Percentiles rank a stretch among this genome's conserved stretches.
phyloP scores from a whole-genome alignment of 2,113 vertebrate species.

The Leptosomus discolor region DNA sequence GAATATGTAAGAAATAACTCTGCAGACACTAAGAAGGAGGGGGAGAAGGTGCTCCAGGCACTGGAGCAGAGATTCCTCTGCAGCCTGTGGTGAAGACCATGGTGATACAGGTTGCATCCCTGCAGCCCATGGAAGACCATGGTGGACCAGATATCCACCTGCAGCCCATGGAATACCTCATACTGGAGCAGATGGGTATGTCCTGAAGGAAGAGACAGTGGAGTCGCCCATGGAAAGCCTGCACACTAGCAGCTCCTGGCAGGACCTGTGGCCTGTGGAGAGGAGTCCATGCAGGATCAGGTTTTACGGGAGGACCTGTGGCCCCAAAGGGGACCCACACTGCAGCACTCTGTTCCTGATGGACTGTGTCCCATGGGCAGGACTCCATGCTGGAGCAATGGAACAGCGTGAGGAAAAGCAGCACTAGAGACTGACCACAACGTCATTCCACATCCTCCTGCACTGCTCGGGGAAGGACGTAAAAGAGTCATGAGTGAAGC shows the following conservation, averaged over 20 bases:
- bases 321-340: too few species aligned
- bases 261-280: neutral
- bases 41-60: neutral
- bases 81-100: neutral
- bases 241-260: neutral
- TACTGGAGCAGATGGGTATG: rapidly evolving
- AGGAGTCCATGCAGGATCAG: neutral
- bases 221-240: rapidly evolving
- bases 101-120: neutral
- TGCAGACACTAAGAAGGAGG: neutral
- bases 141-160: neutral
- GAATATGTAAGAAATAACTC: neutral
- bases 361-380: too few species aligned
- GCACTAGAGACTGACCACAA: neutral
- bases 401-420: neutral
- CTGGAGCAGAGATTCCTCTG: neutral
- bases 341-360: neutral
- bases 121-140: neutral
- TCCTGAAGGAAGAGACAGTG: neutral
- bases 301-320: neutral
- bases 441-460: neutral
- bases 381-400: neutral
- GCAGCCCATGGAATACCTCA: neutral
- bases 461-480: neutral
- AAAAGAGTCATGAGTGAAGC: neutral